Conservation (phyloP, 2,113 vertebrate species). For the Pedetes capensis region DNA sequence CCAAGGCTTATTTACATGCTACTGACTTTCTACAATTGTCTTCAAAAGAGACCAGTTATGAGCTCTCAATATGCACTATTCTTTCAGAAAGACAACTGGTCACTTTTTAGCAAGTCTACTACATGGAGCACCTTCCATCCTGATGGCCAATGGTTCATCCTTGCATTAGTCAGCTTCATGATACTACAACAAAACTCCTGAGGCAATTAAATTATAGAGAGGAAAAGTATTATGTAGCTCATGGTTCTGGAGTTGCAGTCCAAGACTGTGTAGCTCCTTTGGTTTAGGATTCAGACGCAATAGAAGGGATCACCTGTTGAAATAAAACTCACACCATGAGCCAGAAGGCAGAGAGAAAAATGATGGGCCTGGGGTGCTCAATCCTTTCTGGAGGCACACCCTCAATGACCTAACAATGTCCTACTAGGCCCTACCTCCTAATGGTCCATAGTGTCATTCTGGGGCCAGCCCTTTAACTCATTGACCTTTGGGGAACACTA, state of each 20-base stretch:
- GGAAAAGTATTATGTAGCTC: neutral
- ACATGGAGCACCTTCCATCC: neutral
- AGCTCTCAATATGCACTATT: neutral
- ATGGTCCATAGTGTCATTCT: neutral
- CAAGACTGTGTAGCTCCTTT: neutral
- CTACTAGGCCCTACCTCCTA: neutral
- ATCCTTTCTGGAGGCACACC: neutral
- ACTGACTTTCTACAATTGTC: neutral
- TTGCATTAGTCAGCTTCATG: neutral
- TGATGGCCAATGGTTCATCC: neutral
- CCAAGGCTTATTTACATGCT: neutral
- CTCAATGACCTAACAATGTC: neutral
- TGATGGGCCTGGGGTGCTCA: neutral
- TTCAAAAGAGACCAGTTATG: neutral
- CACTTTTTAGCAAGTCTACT: neutral
- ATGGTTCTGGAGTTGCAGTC: neutral
- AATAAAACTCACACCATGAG: neutral
- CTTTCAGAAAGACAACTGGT: neutral
- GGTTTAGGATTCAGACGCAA: neutral
- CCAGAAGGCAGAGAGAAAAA: neutral
- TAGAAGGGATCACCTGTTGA: neutral
- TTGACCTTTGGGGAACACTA: neutral
- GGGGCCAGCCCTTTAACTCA: neutral
- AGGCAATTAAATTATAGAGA: too few species aligned
- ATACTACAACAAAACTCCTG: neutral